Percentiles rank a stretch among this genome's conserved stretches.
phyloP scores from a whole-genome alignment of 2,888 invertebrate species.

The Tinea pellionella region DNA sequence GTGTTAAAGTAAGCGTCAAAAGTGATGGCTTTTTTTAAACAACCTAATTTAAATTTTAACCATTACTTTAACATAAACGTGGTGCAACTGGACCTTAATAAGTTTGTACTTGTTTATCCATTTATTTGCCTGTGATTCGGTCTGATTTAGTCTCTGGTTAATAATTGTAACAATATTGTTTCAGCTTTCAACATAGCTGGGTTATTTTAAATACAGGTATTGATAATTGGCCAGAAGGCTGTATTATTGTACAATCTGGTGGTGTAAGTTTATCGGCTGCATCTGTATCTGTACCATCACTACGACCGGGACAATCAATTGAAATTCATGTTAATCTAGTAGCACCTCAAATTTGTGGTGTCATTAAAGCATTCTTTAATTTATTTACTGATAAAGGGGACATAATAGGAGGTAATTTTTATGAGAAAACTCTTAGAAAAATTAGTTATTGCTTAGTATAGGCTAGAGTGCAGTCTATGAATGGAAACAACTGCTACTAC shows the following conservation, averaged over 20 bases:
- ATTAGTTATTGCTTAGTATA: too few relatives aligned
- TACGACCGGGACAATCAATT: conserved; percentile 81
- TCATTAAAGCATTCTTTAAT: conserved; percentile 89
- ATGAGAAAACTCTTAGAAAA: too few relatives aligned
- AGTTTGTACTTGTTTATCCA: too few relatives aligned
- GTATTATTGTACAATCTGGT: conserved; percentile 76
- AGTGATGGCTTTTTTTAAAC: too few relatives aligned
- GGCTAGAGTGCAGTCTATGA: too few relatives aligned
- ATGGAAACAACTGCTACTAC: too few relatives aligned
- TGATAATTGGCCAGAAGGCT: conserved; percentile 88
- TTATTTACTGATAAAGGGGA: conserved; percentile 88
- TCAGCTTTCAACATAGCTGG: conserved; percentile 89
- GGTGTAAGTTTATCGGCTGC: conserved; percentile 56
- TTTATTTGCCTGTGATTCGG: too few relatives aligned
- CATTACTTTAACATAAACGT: too few relatives aligned
- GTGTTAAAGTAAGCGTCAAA: too few relatives aligned
- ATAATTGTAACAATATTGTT: conserved; percentile 29
- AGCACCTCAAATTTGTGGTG: conserved; percentile 80
- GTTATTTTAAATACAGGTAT: conserved; percentile 87
- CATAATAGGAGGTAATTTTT: conserved; percentile 87
- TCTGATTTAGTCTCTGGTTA: too few relatives aligned
- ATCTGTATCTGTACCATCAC: conserved; percentile 73
- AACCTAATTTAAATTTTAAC: too few relatives aligned
- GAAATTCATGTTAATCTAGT: conserved; percentile 83
- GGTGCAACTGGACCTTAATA: too few relatives aligned